Percentiles rank a stretch among this genome's conserved stretches.
These are phyloP conservation scores for Sarotherodon lohbergeri DNA, from an alignment of 2,113 vertebrate genomes.

Conservation along the genomic window DNA sequence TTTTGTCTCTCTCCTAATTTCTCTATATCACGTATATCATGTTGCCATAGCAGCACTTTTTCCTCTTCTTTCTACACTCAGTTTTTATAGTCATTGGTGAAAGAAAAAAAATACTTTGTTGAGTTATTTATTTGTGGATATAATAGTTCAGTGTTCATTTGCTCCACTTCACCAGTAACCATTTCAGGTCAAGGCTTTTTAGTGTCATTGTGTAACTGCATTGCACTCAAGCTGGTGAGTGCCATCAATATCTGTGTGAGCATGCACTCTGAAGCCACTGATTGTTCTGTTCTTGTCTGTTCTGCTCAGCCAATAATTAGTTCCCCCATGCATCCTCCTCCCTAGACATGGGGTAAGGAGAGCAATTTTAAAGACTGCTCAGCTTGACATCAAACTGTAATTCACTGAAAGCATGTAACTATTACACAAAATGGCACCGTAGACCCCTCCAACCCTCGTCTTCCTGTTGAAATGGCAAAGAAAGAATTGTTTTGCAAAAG, in stretches of 20 bases:
- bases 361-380: constrained; percentile 2
- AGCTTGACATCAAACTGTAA: constrained; percentile 15
- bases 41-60: constrained; percentile 11
- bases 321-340: not conserved
- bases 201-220: not conserved
- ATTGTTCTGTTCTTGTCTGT: constrained; percentile 12
- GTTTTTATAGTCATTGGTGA: not conserved
- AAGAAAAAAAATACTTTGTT: not conserved
- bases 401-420: constrained; percentile 20
- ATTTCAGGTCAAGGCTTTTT: not conserved
- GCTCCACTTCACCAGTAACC: not conserved
- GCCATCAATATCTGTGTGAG: not conserved
- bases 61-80: not conserved
- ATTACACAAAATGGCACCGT: not conserved
- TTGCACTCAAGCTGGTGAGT: constrained; percentile 11
- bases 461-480: not conserved
- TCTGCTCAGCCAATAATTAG: constrained; percentile 24
- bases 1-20: not conserved
- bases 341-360: not conserved
- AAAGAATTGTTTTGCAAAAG: not conserved
- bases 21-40: not conserved
- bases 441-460: not conserved
- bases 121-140: not conserved
- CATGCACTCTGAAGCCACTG: not conserved
- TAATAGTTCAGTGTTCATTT: not conserved